Percentiles rank a stretch among this genome's conserved stretches.
phyloP scores from a whole-genome alignment of 1,140 invertebrate genomes.

The Tachypleus tridentatus region DNA sequence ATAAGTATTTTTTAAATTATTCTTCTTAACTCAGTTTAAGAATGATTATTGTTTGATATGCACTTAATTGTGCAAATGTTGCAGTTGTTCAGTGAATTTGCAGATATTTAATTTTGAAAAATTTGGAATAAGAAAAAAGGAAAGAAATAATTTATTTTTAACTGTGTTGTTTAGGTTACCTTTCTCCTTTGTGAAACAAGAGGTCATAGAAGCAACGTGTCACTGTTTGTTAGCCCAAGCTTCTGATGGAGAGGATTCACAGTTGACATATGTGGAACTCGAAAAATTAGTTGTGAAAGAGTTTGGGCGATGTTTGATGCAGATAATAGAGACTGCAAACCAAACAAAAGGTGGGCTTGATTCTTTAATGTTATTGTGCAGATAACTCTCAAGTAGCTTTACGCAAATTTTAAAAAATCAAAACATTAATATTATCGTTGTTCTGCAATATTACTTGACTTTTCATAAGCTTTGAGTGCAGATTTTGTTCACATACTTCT shows the following conservation, averaged over 20 bases:
- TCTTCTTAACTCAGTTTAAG: no score
- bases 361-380: no score
- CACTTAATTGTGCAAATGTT: not conserved
- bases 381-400: no score
- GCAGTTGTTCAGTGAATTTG: not conserved
- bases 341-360: conserved; percentile 36
- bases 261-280: conserved; percentile 54
- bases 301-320: conserved; percentile 80
- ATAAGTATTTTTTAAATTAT: no score
- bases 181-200: conserved; percentile 76
- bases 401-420: no score
- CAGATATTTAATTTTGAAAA: not conserved
- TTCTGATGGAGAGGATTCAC: conserved; percentile 60
- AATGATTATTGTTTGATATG: not conserved
- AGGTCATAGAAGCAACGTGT: conserved; percentile 90
- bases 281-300: conserved; percentile 81
- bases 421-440: no score
- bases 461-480: no score
- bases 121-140: no score
- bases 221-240: conserved; percentile 88
- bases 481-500: not conserved
- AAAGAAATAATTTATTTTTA: conserved; percentile 4
- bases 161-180: conserved; percentile 49
- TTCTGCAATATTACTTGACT: no score
- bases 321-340: conserved; percentile 70